These are phyloP conservation scores for Pachypsylla venusta DNA, from an alignment of 1,140 invertebrate species.

Conservation along the genomic window DNA sequence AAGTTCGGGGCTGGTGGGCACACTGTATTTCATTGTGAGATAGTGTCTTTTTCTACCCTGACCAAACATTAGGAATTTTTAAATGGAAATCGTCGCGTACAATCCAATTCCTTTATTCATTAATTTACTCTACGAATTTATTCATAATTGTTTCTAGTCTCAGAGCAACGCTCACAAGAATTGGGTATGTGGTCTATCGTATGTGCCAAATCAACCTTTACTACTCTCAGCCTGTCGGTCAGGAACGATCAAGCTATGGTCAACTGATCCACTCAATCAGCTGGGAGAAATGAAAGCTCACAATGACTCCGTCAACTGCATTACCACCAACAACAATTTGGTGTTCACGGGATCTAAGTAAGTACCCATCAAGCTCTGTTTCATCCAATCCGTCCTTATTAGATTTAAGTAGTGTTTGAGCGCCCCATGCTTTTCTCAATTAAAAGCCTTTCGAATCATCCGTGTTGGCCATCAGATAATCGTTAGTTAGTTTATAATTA, in stretches of 20 bases:
- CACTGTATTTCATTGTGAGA: too few relatives aligned
- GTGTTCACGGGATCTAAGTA: conserved; percentile 64
- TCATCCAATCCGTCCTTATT: background rate
- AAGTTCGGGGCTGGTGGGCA: too few relatives aligned
- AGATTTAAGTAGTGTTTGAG: background rate
- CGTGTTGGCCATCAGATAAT: too few relatives aligned
- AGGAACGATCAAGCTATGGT: conserved; percentile 57
- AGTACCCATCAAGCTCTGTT: conserved; percentile 31
- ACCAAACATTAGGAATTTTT: too few relatives aligned
- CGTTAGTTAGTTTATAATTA: too few relatives aligned
- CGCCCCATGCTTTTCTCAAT: background rate
- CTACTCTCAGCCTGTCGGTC: conserved; percentile 63
- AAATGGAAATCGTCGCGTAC: too few relatives aligned
- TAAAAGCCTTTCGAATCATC: background rate
- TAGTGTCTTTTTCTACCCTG: too few relatives aligned
- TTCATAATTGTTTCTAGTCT: conserved; percentile 46
- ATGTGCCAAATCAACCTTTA: conserved; percentile 42
- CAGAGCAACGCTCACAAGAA: conserved; percentile 77
- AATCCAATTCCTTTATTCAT: background rate
- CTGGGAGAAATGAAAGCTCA: conserved; percentile 61
- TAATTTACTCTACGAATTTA: conserved; percentile 4
- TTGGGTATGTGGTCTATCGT: conserved; percentile 66
- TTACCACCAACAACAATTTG: conserved; percentile 51
- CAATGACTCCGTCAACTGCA: conserved; percentile 54
- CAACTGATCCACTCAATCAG: conserved; percentile 41